Conservation (phyloP, 2,113 vertebrate genomes). For the Calidris pugnax region DNA sequence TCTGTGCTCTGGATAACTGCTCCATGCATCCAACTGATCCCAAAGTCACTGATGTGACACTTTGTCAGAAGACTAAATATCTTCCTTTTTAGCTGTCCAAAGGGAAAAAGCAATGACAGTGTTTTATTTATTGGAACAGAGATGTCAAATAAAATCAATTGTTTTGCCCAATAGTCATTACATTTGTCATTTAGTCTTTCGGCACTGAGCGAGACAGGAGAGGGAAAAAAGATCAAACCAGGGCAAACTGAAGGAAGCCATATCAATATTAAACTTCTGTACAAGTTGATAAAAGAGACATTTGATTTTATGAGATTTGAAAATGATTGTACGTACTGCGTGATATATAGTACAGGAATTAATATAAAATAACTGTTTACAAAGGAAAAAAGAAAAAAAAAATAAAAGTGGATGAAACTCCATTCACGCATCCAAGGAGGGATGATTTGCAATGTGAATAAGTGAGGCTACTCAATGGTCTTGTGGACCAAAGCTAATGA, state of each 20-base stretch:
- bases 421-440: background rate
- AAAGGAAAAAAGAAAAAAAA: background rate
- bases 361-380: constrained; percentile 45
- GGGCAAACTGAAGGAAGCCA: constrained; percentile 12
- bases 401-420: background rate
- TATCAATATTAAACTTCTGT: constrained; percentile 50
- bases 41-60: constrained; percentile 17
- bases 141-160: constrained; percentile 48
- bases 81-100: constrained; percentile 1
- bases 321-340: constrained; percentile 28
- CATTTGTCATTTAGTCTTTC: constrained; percentile 30
- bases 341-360: constrained; percentile 1
- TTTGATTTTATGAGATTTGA: constrained; percentile 48
- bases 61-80: constrained; percentile 1
- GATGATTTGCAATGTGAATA: background rate
- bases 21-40: background rate
- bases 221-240: background rate
- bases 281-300: constrained; percentile 47
- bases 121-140: background rate
- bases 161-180: constrained; percentile 33
- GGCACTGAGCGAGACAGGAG: background rate
- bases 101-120: background rate
- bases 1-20: background rate
- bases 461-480: background rate
- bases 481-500: background rate